Evolutionary conservation across 2,113 vertebrate genomes (phyloP), one percentile per base, ranked within the genome.

Genomic region (Rhombomys opimus): DNA sequence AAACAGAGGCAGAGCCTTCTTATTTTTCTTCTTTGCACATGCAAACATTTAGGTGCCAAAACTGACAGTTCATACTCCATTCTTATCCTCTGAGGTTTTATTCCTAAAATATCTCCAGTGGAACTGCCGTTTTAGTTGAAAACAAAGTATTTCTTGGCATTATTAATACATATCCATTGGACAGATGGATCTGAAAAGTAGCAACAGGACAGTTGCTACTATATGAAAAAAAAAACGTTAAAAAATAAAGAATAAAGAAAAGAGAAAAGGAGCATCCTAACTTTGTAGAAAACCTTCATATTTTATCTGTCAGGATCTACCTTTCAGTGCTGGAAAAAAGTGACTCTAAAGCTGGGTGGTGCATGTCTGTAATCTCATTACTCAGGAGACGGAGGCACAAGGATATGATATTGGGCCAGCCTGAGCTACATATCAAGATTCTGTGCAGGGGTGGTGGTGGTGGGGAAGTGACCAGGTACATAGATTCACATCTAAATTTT

Each of bases 101-200:
- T 9, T 25, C n/a, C 67, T 72, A 35, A 9, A 57, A 78, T 76
- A 50, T 9, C 9, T 63, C 22, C 32, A 5, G 25, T 75, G 6
- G 59, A 86, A 90, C 20, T 41, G 22, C 22, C 1, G 57, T 23
- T 80, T 27, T 59, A 63, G 70, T 80, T 59, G 85, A 67, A 78
- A 20, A 94, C 38, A 84, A 94, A 23, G 10, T 25, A 59, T 27
- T 90, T 87, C 86, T 52, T 50, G 59, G 81, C 76, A 82, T 92
- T 77, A 88, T 22, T 59, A 50, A 76, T 10, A 54, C 5, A 76
- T 20, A 72, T 75, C 68, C 50, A 82, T n/a, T 25, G 63, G 90
- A 89, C 22, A 93, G 35, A 93, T 4, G n/a, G 85, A 81, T 76
- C 87, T 89, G 77, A 92, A 65, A 96, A 91, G 38, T 65, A 87